Evolutionary conservation across 2,797 vertebrate genomes (phyloP).

Genomic region (Streptopelia turtur): DNA sequence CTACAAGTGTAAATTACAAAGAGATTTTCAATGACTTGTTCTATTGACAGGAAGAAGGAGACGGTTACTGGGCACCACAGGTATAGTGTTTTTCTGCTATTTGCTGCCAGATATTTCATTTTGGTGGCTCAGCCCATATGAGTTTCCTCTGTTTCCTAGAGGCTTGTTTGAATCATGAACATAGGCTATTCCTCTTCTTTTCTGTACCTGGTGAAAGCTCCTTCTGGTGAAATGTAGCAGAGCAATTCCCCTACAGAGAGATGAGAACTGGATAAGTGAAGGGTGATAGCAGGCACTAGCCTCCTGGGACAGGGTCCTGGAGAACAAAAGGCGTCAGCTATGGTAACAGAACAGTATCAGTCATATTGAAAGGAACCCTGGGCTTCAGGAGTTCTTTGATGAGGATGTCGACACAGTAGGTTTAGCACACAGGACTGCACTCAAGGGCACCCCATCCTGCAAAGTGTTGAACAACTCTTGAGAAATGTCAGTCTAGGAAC

Average conservation of each 20-base stretch:
- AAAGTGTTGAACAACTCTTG: background rate
- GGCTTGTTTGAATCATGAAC: background rate
- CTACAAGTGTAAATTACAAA: background rate
- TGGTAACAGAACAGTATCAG: background rate
- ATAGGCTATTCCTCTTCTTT: background rate
- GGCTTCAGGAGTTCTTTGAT: background rate
- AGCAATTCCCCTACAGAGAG: background rate
- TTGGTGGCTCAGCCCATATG: background rate
- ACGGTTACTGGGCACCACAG: background rate
- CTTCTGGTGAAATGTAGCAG: background rate
- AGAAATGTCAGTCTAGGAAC: fast-evolving
- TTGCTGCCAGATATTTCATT: background rate
- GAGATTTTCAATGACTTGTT: background rate
- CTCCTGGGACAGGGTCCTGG: background rate
- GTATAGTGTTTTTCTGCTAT: background rate
- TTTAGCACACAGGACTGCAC: fast-evolving
- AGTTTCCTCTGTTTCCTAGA: background rate
- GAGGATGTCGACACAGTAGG: fast-evolving
- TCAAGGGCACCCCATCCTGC: fast-evolving
- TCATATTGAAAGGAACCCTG: background rate
- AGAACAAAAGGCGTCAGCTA: background rate
- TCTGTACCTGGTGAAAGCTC: background rate
- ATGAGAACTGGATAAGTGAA: background rate
- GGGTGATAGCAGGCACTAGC: background rate
- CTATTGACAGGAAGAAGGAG: background rate